Percentiles rank a stretch among this genome's conserved stretches.
Conservation (phyloP, 2,888 invertebrate genomes). For the Cerceris ruficornis region DNA sequence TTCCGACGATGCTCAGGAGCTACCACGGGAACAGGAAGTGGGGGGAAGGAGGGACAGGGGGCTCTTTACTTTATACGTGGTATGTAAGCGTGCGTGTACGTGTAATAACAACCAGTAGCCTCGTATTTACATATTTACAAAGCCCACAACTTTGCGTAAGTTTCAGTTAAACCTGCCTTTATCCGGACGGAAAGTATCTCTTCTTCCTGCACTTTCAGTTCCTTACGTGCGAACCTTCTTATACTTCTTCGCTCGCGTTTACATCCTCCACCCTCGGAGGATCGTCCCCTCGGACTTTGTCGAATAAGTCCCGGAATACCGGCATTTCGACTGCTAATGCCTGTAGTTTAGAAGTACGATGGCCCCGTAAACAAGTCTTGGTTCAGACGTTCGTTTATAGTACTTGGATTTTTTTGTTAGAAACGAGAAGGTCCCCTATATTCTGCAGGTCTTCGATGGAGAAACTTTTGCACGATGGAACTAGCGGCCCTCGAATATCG, state of each 20-base stretch:
- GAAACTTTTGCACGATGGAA: too few relatives aligned
- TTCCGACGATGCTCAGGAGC: conserved; percentile 36
- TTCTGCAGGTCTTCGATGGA: too few relatives aligned
- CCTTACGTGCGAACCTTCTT: conserved; percentile 27
- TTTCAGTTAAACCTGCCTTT: conserved; percentile 66
- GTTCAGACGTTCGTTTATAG: neutral
- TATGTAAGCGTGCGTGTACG: conserved; percentile 35
- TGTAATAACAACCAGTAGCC: conserved; percentile 70
- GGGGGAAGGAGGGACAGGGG: neutral
- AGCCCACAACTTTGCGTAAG: conserved; percentile 65
- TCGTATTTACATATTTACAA: conserved; percentile 76
- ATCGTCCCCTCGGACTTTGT: conserved; percentile 1
- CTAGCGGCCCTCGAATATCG: too few relatives aligned
- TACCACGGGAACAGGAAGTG: conserved; percentile 25
- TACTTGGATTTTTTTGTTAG: too few relatives aligned
- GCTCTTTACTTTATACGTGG: conserved; percentile 41
- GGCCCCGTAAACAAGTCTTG: conserved; percentile 14
- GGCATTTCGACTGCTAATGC: conserved; percentile 34
- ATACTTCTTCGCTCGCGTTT: neutral
- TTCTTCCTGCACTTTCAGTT: conserved; percentile 41
- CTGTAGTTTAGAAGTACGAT: conserved; percentile 37
- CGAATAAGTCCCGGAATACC: conserved; percentile 4
- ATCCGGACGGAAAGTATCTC: conserved; percentile 56
- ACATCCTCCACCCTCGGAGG: conserved; percentile 20
- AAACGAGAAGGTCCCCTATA: too few relatives aligned